phyloP scores from a whole-genome alignment of 2,797 vertebrate species.

The Antrozous pallidus region DNA sequence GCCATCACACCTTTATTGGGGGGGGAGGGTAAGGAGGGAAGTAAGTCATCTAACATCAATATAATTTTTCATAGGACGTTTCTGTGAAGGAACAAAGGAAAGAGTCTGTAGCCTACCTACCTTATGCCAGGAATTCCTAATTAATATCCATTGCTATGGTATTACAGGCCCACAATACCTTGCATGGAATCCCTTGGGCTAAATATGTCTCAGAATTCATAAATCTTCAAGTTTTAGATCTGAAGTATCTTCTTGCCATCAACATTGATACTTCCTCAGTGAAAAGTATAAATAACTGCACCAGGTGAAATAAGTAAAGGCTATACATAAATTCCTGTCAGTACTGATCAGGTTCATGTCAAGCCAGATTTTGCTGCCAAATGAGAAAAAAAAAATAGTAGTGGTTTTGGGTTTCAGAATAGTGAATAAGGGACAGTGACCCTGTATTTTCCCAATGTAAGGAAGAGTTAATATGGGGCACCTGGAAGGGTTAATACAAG shows the following conservation, averaged over 20 bases:
- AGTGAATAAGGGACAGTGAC: neutral
- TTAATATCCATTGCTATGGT: neutral
- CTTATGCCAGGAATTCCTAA: neutral
- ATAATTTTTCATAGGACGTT: neutral
- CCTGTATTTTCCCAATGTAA: neutral
- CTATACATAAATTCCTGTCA: neutral
- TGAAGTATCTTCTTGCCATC: neutral
- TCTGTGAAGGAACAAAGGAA: neutral
- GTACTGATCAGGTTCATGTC: neutral
- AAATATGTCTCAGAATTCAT: neutral
- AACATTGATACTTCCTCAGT: neutral
- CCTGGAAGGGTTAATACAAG: neutral
- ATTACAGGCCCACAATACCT: neutral
- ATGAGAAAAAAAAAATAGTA: neutral
- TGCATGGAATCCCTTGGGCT: neutral
- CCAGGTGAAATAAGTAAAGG: neutral
- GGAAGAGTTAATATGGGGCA: neutral
- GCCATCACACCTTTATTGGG: neutral
- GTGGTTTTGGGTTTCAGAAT: neutral
- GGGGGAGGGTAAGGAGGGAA: neutral
- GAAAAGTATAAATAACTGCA: neutral
- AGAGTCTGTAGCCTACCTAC: neutral
- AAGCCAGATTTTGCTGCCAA: neutral
- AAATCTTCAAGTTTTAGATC: neutral
- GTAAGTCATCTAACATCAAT: neutral